Base-by-base conservation (phyloP, 1,140 invertebrate genomes). In the Orius insidiosus region DNA sequence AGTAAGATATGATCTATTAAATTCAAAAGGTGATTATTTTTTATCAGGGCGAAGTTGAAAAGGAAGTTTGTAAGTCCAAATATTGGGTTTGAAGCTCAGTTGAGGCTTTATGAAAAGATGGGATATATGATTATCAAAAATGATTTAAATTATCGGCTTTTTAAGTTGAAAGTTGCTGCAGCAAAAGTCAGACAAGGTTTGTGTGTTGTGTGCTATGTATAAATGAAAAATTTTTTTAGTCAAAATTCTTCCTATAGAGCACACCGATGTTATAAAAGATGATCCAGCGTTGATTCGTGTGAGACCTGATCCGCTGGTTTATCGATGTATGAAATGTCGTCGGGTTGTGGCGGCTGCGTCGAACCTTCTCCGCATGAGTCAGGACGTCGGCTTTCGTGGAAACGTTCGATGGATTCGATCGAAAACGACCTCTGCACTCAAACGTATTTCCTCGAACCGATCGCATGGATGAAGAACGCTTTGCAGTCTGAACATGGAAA, bases 381-480 rank as follows among this genome's bases (percentile, higher is more conserved):
- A 2, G 61, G 47, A 58, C 69, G 66, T 54, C 67, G 56, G 49
- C 66, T 63, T 47, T 60, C 63, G 34, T 70, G 64, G 68, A 61
- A 62, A 24, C 61, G 65, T 47, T 19, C 43, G 14, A n/a, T n/a
- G 5, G 46, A 47, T 3, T 32, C 13, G n/a, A 33, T 24, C 9
- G 6, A 19, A 3, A 45, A 50, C 37, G 46, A 46, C 45, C 36
- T 49, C 53, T 88, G 84, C 56, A 68, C 63, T 0, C 71, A 76
- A 54, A 83, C 76, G 46, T 74, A 78, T 58, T 87, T 87, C 60
- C 65, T 85, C 46, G 84, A 87, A 62, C 84, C 84, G 1, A 65
- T 87, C 55, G 64, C 71, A 13, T 88, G 84, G 84, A 88, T 88
- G 82, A 64, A 67, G 11, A 70, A 74, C 52, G 75, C 82, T 35